A percentile compares a stretch with the other conserved stretches of the same genome.
Evolutionary conservation across 2,797 vertebrate species (phyloP).

Genomic region (Hybognathus amarus): DNA sequence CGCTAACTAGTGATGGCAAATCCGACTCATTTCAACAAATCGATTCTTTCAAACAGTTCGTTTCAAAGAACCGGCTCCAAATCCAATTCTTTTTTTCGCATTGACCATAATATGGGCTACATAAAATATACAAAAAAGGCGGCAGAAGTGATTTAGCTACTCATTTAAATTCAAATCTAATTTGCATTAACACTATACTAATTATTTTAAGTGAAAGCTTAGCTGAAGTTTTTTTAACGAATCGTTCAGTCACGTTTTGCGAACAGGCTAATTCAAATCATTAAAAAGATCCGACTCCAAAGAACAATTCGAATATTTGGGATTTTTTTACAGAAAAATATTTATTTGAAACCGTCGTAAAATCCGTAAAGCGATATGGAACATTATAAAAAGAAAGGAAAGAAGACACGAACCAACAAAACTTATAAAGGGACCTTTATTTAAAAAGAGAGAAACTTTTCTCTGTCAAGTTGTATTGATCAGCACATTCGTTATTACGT

Average conservation of each 20-base stretch:
- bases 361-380: not conserved
- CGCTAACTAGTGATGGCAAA: conserved; percentile 1
- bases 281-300: conserved; percentile 14
- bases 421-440: not conserved
- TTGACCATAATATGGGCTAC: not conserved
- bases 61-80: conserved; percentile 7
- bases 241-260: not conserved
- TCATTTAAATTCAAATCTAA: not conserved
- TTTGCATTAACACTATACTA: not conserved
- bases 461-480: not conserved
- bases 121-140: not conserved
- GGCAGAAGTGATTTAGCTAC: not conserved
- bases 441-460: not conserved
- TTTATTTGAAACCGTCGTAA: not conserved
- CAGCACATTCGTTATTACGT: conserved; percentile 4
- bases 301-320: conserved; percentile 1
- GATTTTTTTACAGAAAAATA: not conserved
- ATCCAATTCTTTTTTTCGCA: not conserved
- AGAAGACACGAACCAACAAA: not conserved
- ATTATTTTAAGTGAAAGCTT: not conserved
- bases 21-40: not conserved
- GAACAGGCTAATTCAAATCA: not conserved
- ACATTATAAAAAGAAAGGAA: not conserved
- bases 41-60: conserved; percentile 9
- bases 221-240: not conserved